Percentiles rank a stretch among this genome's conserved stretches.
These are phyloP conservation scores for Macrophya alboannulata DNA, from an alignment of 2,888 invertebrate genomes.

Conservation along the genomic window DNA sequence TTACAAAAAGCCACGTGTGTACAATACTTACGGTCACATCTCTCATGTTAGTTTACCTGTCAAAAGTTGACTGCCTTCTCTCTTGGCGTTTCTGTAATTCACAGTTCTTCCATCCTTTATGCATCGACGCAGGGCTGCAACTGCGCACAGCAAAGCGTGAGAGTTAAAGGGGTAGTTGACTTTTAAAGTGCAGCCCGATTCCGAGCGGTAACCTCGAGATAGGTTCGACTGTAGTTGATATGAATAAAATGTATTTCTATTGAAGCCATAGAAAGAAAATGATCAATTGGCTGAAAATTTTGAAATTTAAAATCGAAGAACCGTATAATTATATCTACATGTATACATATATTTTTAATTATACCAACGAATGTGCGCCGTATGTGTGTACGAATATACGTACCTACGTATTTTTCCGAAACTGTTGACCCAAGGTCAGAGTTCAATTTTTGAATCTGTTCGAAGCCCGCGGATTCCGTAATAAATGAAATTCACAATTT, in stretches of 20 bases:
- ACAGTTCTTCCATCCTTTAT: background rate
- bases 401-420: background rate
- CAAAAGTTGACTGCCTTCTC: background rate
- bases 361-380: background rate
- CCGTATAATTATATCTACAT: background rate
- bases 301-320: background rate
- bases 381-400: background rate
- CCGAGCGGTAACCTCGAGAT: background rate
- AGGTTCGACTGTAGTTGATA: background rate
- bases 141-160: background rate
- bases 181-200: background rate
- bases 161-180: background rate
- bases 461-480: background rate
- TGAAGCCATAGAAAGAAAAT: background rate
- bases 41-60: background rate
- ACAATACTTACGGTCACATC: background rate
- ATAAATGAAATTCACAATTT: background rate
- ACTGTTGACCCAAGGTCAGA: background rate
- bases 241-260: background rate
- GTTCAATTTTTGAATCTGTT: slow-evolving; percentile 21
- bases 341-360: background rate
- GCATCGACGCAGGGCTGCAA: background rate
- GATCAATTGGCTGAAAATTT: background rate
- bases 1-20: background rate
- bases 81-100: background rate